Evolutionary conservation across 2,797 vertebrate genomes (phyloP), one percentile per base, ranked within the genome.

Genomic region (Peromyscus attwateri): DNA sequence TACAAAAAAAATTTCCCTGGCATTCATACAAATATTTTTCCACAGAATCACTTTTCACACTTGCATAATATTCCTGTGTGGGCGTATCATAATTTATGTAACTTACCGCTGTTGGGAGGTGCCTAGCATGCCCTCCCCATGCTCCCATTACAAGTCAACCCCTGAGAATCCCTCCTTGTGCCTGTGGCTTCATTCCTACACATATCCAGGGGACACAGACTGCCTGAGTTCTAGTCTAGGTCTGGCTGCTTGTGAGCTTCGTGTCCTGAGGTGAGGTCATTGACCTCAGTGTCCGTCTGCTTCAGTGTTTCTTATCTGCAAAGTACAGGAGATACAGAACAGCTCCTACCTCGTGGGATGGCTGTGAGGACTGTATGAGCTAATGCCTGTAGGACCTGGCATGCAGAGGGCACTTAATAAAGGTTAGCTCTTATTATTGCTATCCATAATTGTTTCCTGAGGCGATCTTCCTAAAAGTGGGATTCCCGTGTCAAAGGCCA

Each of bases 401-500:
- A 89, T 0, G 0, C 13, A 83, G 8, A 43, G 76, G 87, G 52
- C 62, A 70, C 66, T 71, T 87, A 95, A 89, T 93, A 96, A 94
- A 97, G 87, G 94, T 84, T 87, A 80, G 95, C 43, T 96, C 37
- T 94, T 87, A 89, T 29, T 95, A 70, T 95, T 85, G 77, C 91
- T 87, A 80, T 92, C 81, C 52, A 92, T 83, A 80, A 75, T 87
- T 83, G 62, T 97, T 96, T 97, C 96, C 96, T 92, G 77, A 91
- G 96, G 96, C 89, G 0, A 87, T 93, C 95, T 95, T 95, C 70
- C 87, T 96, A 83, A 97, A 97, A 96, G 97, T 73, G 95, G 94
- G 96, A 94, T 80, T 79, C 89, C 94, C 89, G 25, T 1, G n/a
- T 97, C 96, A 96, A 89, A 95, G 87, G 52, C 68, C 73, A 85